phyloP scores from a whole-genome alignment of 2,113 vertebrate genomes.

The Python bivittatus region DNA sequence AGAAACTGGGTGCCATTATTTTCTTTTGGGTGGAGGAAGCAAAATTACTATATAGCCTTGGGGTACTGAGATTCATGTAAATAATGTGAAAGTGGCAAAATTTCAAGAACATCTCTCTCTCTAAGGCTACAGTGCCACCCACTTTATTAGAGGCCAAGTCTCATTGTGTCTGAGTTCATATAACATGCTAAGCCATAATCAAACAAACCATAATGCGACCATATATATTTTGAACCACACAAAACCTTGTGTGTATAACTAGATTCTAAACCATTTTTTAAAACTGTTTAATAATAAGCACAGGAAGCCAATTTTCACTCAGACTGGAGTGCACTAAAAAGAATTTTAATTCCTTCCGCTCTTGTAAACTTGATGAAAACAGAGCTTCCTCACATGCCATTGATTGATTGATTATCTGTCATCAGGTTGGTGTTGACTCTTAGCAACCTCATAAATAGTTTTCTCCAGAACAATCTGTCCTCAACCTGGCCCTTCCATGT shows the following conservation, averaged over 20 bases:
- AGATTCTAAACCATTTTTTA: background rate
- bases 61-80: slow-evolving; percentile 3
- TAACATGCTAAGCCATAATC: background rate
- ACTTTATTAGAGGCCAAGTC: background rate
- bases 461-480: background rate
- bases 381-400: background rate
- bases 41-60: background rate
- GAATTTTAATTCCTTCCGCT: background rate
- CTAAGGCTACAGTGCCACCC: background rate
- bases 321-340: background rate
- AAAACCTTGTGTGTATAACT: background rate
- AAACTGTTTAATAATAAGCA: background rate
- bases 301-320: background rate
- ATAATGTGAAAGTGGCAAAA: background rate
- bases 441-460: background rate
- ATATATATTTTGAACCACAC: background rate
- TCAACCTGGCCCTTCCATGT: background rate
- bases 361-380: background rate
- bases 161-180: background rate
- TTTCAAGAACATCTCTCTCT: background rate
- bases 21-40: background rate
- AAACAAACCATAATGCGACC: background rate
- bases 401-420: background rate
- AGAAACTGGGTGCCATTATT: slow-evolving; percentile 8
- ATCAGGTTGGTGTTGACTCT: background rate